phyloP scores from a whole-genome alignment of 2,113 vertebrate genomes.

The Verasper variegatus region DNA sequence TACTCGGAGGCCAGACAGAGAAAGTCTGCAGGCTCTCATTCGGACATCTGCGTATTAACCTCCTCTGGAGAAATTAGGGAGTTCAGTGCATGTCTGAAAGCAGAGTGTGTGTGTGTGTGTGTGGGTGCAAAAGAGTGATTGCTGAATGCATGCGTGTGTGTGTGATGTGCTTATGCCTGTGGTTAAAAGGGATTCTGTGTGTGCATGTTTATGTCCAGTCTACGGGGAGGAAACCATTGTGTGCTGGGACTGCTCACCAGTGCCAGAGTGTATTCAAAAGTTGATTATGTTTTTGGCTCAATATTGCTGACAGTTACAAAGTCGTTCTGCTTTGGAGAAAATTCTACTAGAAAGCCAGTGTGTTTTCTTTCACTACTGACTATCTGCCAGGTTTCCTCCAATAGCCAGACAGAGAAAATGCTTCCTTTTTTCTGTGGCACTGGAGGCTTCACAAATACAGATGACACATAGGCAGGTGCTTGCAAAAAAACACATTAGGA shows the following conservation, averaged over 20 bases:
- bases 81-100: not conserved
- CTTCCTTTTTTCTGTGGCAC: conserved; percentile 7
- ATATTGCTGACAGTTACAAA: conserved; percentile 65
- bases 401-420: conserved; percentile 34
- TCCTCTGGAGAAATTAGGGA: too few species aligned
- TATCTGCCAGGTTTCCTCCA: conserved; percentile 42
- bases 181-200: conserved; percentile 22
- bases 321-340: conserved; percentile 54
- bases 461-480: conserved; percentile 36
- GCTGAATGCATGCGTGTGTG: conserved; percentile 7
- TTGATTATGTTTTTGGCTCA: conserved; percentile 68
- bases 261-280: conserved; percentile 55
- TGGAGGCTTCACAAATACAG: conserved; percentile 42
- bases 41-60: too few species aligned
- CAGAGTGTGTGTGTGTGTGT: not conserved
- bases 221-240: conserved; percentile 31
- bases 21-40: too few species aligned
- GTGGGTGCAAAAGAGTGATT: not conserved
- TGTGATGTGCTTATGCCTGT: conserved; percentile 21
- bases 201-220: conserved; percentile 20
- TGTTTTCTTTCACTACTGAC: conserved; percentile 35
- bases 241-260: conserved; percentile 15
- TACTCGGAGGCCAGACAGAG: too few species aligned
- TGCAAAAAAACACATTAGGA: conserved; percentile 51
- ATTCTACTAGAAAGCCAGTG: conserved; percentile 45